phyloP scores from a whole-genome alignment of 2,113 vertebrate species.

The Sturnira hondurensis region DNA sequence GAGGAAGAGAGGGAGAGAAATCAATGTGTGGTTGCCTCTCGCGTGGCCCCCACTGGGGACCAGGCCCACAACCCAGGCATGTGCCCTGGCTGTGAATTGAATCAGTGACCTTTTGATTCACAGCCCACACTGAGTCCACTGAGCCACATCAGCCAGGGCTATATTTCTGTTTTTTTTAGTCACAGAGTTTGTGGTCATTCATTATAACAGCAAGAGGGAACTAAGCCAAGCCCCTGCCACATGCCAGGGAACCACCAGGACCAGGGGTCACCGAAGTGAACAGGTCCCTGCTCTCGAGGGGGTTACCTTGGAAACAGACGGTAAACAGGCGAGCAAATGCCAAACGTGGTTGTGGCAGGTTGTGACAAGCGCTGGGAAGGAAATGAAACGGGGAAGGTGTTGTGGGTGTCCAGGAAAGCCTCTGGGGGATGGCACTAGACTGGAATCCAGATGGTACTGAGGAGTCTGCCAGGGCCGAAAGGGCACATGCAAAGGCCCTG shows the following conservation, averaged over 20 bases:
- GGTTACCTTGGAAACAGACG: not conserved
- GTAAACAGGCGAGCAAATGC: not conserved
- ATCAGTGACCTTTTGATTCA: too few species aligned
- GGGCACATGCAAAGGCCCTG: not conserved
- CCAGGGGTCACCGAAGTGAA: not conserved
- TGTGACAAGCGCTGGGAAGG: accelerated
- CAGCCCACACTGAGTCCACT: too few species aligned
- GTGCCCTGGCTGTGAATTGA: too few species aligned
- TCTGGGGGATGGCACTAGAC: not conserved
- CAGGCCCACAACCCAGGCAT: too few species aligned
- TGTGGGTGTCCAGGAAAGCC: not conserved
- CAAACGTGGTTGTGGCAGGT: not conserved
- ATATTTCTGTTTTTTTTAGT: not conserved
- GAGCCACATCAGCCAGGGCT: too few species aligned
- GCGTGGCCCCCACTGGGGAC: too few species aligned
- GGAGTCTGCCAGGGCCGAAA: not conserved
- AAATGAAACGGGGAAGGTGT: not conserved
- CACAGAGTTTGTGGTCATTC: not conserved
- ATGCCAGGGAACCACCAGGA: not conserved
- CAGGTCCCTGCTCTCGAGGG: not conserved
- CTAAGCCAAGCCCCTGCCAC: not conserved
- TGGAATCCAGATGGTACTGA: not conserved
- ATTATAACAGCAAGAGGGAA: not conserved
- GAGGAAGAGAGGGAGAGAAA: too few species aligned
- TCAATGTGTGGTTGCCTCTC: too few species aligned